Evolutionary conservation across 2,797 vertebrate species (phyloP).

Genomic region (Triplophysa yarkandensis): DNA sequence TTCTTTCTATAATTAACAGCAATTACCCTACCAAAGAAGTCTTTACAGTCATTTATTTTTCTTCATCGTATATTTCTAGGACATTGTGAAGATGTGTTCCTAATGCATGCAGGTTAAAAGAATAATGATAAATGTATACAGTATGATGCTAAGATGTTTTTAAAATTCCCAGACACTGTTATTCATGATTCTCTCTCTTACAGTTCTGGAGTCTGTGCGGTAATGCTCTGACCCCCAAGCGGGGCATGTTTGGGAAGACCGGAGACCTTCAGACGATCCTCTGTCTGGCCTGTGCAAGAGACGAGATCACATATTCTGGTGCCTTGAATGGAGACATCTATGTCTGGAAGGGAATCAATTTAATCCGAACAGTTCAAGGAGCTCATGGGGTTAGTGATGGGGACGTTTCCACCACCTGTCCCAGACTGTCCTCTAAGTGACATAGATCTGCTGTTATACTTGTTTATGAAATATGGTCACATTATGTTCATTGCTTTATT

Average conservation of each 20-base stretch:
- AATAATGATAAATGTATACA: neutral
- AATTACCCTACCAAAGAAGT: neutral
- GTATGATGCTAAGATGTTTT: neutral
- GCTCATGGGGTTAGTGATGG: constrained; percentile 89
- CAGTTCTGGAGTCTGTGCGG: constrained; percentile 99
- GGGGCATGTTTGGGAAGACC: constrained; percentile 96
- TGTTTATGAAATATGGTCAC: neutral
- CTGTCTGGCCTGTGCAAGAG: constrained; percentile 94
- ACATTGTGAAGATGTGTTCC: neutral
- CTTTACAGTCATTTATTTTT: constrained; percentile 4
- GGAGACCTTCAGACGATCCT: constrained; percentile 98
- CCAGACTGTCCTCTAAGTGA: neutral
- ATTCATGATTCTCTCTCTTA: constrained; percentile 64
- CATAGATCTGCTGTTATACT: neutral
- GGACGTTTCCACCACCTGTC: neutral
- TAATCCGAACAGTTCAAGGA: constrained; percentile 92
- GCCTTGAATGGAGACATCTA: constrained; percentile 97
- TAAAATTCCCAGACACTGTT: neutral
- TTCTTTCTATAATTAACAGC: neutral
- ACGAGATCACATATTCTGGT: constrained; percentile 96
- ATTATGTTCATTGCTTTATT: too few relatives aligned
- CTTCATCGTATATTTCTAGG: too few relatives aligned
- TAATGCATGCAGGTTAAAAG: neutral
- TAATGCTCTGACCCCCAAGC: constrained; percentile 94
- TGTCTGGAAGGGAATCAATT: constrained; percentile 95